phyloP scores from a whole-genome alignment of 1,140 invertebrate genomes.

The Drosophila azteca region DNA sequence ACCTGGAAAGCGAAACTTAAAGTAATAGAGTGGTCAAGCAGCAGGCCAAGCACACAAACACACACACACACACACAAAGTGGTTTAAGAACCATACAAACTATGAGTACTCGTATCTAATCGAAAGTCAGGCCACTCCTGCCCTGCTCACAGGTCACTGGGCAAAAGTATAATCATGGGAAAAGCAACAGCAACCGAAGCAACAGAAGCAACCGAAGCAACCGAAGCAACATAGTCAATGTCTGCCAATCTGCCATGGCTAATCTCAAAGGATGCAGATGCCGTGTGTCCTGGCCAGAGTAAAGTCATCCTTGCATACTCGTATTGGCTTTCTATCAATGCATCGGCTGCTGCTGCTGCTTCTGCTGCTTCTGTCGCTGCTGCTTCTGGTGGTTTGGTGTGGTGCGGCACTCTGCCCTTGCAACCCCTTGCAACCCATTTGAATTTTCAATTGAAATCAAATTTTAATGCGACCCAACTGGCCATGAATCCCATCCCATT shows the following conservation, averaged over 20 bases:
- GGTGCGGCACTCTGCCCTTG: no score
- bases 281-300: slow-evolving; percentile 15
- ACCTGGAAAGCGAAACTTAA: slow-evolving; percentile 9
- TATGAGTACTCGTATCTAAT: slow-evolving; percentile 46
- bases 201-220: slow-evolving; percentile 18
- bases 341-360: slow-evolving; percentile 25
- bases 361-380: slow-evolving; percentile 6
- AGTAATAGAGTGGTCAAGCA: slow-evolving; percentile 15
- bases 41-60: neutral
- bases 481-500: slow-evolving; percentile 3
- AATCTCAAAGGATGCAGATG: slow-evolving; percentile 67
- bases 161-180: slow-evolving; percentile 39
- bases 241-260: slow-evolving; percentile 55
- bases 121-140: slow-evolving; percentile 53
- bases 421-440: slow-evolving; percentile 37
- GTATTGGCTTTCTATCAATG: slow-evolving; percentile 55
- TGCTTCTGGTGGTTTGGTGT: no score
- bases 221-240: slow-evolving; percentile 12
- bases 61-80: no score
- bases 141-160: slow-evolving; percentile 55
- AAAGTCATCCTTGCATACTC: slow-evolving; percentile 26
- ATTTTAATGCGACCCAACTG: slow-evolving; percentile 72
- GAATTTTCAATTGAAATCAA: slow-evolving; percentile 78
- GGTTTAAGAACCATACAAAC: neutral
- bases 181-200: slow-evolving; percentile 17